These are phyloP conservation scores for Pocillopora verrucosa DNA, from an alignment of 64 coral and sea anemone species.

Conservation along the genomic window DNA sequence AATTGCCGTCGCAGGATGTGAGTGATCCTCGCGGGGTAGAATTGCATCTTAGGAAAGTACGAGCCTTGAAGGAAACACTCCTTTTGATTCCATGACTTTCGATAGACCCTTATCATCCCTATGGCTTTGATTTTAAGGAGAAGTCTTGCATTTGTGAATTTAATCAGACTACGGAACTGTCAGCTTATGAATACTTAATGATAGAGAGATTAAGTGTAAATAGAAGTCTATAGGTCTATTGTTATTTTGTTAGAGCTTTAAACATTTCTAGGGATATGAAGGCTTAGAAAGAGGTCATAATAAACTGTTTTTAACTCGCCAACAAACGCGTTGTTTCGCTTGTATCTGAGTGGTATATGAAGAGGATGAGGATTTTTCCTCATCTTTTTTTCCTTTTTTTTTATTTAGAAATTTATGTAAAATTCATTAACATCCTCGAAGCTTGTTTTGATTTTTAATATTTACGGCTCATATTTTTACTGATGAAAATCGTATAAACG, in stretches of 20 bases:
- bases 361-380: too few relatives aligned
- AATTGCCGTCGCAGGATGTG: not conserved
- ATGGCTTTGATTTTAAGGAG: not conserved
- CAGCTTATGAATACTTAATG: not conserved
- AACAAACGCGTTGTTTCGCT: not conserved
- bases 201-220: slow-evolving; percentile 6
- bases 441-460: not conserved
- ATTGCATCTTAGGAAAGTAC: not conserved
- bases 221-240: not conserved
- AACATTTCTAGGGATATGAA: not conserved
- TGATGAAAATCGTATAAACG: too few relatives aligned
- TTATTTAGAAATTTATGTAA: not conserved
- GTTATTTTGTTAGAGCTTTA: not conserved
- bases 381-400: not conserved
- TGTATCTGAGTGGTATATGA: too few relatives aligned
- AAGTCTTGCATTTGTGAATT: not conserved
- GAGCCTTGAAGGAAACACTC: not conserved
- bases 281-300: not conserved
- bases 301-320: not conserved
- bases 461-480: not conserved
- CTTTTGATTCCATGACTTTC: not conserved
- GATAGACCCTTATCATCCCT: not conserved
- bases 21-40: not conserved
- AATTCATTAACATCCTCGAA: not conserved
- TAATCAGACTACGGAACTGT: not conserved